Percentiles rank a stretch among this genome's conserved stretches.
Conservation (phyloP, 2,888 invertebrate species). For the Meteorus colon region DNA sequence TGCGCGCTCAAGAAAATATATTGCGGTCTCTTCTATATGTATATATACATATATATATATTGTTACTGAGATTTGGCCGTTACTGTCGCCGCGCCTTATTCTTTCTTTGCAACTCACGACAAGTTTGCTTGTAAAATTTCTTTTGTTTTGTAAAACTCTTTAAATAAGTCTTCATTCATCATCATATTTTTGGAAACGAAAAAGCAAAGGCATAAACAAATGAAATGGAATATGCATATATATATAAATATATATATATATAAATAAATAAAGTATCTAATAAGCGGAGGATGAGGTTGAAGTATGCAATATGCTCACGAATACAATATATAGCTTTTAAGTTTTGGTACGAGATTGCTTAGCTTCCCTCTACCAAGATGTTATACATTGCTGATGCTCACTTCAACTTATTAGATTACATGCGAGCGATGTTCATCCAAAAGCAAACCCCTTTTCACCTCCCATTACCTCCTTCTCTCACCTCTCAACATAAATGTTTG, state of each 20-base stretch:
- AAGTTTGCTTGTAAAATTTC: constrained; percentile 17
- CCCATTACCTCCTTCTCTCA: neutral
- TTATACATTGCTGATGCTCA: neutral
- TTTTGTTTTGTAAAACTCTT: constrained; percentile 13
- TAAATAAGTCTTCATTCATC: constrained; percentile 18
- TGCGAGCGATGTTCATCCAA: neutral
- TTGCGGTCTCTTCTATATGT: constrained; percentile 20
- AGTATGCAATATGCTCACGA: neutral
- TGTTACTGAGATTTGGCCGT: constrained; percentile 24
- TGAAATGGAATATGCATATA: no score
- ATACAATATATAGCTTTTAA: constrained; percentile 3
- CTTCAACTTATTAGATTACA: neutral
- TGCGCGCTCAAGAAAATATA: constrained; percentile 30
- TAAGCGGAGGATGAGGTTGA: neutral
- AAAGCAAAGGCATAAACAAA: neutral
- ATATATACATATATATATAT: constrained; percentile 14
- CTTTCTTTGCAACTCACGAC: constrained; percentile 25
- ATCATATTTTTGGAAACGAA: neutral
- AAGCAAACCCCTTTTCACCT: neutral
- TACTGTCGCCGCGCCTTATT: constrained; percentile 23
- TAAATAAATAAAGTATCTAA: no score
- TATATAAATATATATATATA: no score
- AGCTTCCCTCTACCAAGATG: neutral
- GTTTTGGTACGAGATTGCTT: neutral
- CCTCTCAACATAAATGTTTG: neutral